Base-by-base conservation (phyloP, 2,888 invertebrate genomes). In the Pollenia labialis region DNA sequence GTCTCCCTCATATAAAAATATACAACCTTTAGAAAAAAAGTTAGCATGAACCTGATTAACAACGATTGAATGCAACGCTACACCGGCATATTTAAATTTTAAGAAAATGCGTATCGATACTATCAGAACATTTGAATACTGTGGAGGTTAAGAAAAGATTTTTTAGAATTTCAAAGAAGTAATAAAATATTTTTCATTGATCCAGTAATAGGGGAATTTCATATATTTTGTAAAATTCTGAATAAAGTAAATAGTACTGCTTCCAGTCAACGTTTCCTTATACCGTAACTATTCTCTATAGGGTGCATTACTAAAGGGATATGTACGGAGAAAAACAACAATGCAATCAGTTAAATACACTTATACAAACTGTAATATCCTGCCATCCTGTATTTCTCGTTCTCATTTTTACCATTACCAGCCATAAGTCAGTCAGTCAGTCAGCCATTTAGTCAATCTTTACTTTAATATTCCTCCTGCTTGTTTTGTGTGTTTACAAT, bases 401-500 rank as follows among this genome's bases (percentile, higher is more conserved):
- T 68, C 46, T 54, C 16, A 42, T 62, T 10, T 64, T 48, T 72
- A n/a, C 7, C 46, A 66, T 50, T 40, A 46, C 66, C 44, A 46
- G 50, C 11, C 50, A 40, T 52, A 9, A 42, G 42, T 23, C 23
- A 8, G 18, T 64, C 56, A 16, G 56, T 50, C 68, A 32, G 46
- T 68, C 64, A 62, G 23, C 32, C 23, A 68, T 46, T 75, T 66
- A 48, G 48, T 69, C 68, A 48, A 54, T 74, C 16, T 71, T 52
- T 44, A 76, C 64, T 71, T 71, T 54, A 48, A 48, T 56, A 64
- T 54, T 85, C 58, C 52, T 69, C 66, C 58, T 82, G 71, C 54
- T 72, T 75, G 69, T 86, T 76, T 68, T 80, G 50, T 71, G 16
- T 81, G 48, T 81, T 76, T 69, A 81, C 82, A 81, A 85, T 85